Percentiles rank a stretch among this genome's conserved stretches.
phyloP scores from a whole-genome alignment of 2,888 invertebrate genomes.

The Eupithecia abbreviata region DNA sequence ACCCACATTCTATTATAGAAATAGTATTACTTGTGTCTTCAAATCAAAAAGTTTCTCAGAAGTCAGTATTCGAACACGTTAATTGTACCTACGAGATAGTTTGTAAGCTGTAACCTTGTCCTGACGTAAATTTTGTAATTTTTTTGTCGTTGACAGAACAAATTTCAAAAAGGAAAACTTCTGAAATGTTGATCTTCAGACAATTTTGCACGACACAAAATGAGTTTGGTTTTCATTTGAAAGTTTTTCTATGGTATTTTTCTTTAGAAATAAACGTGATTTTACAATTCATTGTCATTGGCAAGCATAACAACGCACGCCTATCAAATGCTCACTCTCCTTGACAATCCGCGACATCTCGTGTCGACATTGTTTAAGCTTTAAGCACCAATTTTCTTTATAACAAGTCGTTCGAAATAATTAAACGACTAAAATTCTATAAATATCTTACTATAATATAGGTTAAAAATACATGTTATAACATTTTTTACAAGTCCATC shows the following conservation, averaged over 20 bases:
- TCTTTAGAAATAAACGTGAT: constrained; percentile 15
- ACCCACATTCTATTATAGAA: too few species aligned
- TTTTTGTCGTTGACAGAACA: background rate
- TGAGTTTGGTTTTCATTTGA: background rate
- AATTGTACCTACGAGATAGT: background rate
- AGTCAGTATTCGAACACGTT: background rate
- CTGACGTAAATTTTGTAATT: constrained; percentile 5
- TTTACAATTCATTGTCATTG: constrained; percentile 50
- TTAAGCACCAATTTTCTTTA: constrained; percentile 84
- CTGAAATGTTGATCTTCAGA: background rate
- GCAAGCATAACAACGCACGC: constrained; percentile 82
- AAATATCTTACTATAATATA: constrained; percentile 84
- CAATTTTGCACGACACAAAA: background rate
- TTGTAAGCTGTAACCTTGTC: constrained; percentile 32
- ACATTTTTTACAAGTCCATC: constrained; percentile 83
- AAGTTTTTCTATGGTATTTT: background rate
- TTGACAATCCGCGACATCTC: constrained; percentile 77
- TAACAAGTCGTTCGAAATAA: constrained; percentile 85
- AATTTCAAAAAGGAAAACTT: background rate
- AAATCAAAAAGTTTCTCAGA: too few species aligned
- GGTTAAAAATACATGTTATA: constrained; percentile 84
- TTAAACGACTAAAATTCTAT: constrained; percentile 84
- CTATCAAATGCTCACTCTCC: constrained; percentile 80
- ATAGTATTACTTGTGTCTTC: too few species aligned
- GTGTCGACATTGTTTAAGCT: constrained; percentile 79